A percentile compares a stretch with the other conserved stretches of the same genome.
These are phyloP conservation scores for Apis dorsata DNA, from an alignment of 1,140 invertebrate genomes.

Conservation along the genomic window DNA sequence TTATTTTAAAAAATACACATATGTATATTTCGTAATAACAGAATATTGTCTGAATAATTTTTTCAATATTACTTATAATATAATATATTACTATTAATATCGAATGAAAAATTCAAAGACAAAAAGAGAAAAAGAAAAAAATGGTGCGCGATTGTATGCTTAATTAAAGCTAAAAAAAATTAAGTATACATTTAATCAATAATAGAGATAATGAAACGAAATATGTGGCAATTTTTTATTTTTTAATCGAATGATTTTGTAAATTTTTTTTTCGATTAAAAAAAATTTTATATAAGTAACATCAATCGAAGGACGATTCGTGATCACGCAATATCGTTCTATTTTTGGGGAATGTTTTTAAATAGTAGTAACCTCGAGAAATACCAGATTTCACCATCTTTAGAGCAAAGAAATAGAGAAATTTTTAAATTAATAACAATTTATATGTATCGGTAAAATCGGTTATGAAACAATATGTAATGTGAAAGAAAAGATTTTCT, in stretches of 20 bases:
- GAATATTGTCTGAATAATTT: neutral
- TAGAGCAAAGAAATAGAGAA: neutral
- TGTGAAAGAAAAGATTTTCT: neutral
- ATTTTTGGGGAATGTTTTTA: constrained; percentile 43
- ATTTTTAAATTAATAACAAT: neutral
- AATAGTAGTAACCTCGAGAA: constrained; percentile 28
- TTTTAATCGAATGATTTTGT: neutral
- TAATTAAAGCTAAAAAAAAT: too few relatives aligned
- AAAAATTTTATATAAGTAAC: neutral
- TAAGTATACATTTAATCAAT: neutral
- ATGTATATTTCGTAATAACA: neutral
- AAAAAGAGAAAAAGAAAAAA: neutral
- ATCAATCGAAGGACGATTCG: neutral
- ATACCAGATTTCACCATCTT: constrained; percentile 38
- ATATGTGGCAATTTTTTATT: neutral
- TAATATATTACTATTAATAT: too few relatives aligned
- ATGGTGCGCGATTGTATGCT: neutral
- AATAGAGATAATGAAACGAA: neutral
- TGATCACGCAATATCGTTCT: constrained; percentile 32
- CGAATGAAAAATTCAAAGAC: neutral
- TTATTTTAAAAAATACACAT: neutral
- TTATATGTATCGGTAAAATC: neutral
- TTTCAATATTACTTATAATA: neutral
- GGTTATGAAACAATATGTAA: neutral
- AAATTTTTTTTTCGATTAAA: neutral